Percentiles rank a stretch among this genome's conserved stretches.
phyloP scores from a whole-genome alignment of 2,797 vertebrate genomes.

The Sebastes hopkinsi region DNA sequence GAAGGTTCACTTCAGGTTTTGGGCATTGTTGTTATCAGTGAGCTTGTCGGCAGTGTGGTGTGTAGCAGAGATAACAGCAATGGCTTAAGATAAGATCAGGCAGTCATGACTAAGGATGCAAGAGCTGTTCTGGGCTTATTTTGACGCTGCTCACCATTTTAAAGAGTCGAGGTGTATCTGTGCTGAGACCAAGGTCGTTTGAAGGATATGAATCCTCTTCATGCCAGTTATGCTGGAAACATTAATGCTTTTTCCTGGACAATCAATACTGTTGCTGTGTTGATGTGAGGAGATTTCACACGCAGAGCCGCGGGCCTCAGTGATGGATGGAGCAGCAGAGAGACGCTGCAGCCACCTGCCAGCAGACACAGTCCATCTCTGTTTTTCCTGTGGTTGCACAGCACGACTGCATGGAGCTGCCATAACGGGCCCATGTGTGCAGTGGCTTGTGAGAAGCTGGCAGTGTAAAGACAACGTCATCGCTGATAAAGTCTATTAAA shows the following conservation, averaged over 20 bases:
- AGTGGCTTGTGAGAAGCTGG: slow-evolving; percentile 9
- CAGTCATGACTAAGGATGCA: background rate
- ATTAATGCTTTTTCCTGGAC: slow-evolving; percentile 7
- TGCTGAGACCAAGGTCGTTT: slow-evolving; percentile 1
- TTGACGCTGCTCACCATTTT: background rate
- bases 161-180: background rate
- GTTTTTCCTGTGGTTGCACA: slow-evolving; percentile 17
- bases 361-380: slow-evolving; percentile 21
- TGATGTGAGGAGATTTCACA: slow-evolving; percentile 48
- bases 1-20: background rate
- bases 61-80: slow-evolving; percentile 27
- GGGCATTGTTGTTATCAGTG: slow-evolving; percentile 17
- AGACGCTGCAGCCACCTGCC: slow-evolving; percentile 46
- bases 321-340: slow-evolving; percentile 30
- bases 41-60: background rate
- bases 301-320: slow-evolving; percentile 23
- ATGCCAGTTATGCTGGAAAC: slow-evolving; percentile 33
- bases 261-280: slow-evolving; percentile 61
- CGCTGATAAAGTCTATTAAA: background rate
- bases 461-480: slow-evolving; percentile 21
- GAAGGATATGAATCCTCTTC: slow-evolving; percentile 12
- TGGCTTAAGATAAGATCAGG: slow-evolving; percentile 2
- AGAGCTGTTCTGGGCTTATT: slow-evolving; percentile 2
- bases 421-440: slow-evolving; percentile 10
- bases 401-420: background rate